Conservation (phyloP, 2,888 invertebrate species). For the Phortica okadai region DNA sequence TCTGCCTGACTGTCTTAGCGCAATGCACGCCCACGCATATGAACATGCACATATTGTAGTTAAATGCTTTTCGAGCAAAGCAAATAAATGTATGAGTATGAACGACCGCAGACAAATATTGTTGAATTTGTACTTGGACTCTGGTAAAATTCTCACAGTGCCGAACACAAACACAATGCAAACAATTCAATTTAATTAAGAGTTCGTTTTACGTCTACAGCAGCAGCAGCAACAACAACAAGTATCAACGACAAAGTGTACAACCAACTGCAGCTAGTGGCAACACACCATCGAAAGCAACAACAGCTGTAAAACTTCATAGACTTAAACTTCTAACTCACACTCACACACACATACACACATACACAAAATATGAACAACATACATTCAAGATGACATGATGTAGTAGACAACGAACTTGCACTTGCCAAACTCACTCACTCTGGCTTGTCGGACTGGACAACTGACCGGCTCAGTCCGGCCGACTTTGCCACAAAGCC, state of each 20-base stretch:
- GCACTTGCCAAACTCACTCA: not conserved
- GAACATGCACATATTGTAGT: no score
- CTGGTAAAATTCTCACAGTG: not conserved
- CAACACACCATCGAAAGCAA: not conserved
- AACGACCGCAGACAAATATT: constrained; percentile 18
- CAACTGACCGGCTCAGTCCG: no score
- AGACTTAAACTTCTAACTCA: not conserved
- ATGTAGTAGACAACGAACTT: not conserved
- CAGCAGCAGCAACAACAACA: not conserved
- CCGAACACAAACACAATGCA: constrained; percentile 49
- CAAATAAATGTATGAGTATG: constrained; percentile 17
- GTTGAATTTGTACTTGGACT: no score
- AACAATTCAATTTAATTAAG: constrained; percentile 68
- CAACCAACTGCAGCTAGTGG: no score
- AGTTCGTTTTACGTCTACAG: constrained; percentile 37
- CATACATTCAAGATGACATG: not conserved
- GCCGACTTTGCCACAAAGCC: constrained; percentile 16
- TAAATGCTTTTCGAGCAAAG: not conserved
- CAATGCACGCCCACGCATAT: no score
- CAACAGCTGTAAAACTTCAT: constrained; percentile 11
- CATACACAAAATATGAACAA: not conserved
- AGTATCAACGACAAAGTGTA: not conserved
- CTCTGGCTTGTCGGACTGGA: no score
- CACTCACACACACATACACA: not conserved
- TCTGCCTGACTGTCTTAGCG: no score